Percentiles rank a stretch among this genome's conserved stretches.
Conservation (phyloP, 1,140 invertebrate genomes). For the Zophobas morio region DNA sequence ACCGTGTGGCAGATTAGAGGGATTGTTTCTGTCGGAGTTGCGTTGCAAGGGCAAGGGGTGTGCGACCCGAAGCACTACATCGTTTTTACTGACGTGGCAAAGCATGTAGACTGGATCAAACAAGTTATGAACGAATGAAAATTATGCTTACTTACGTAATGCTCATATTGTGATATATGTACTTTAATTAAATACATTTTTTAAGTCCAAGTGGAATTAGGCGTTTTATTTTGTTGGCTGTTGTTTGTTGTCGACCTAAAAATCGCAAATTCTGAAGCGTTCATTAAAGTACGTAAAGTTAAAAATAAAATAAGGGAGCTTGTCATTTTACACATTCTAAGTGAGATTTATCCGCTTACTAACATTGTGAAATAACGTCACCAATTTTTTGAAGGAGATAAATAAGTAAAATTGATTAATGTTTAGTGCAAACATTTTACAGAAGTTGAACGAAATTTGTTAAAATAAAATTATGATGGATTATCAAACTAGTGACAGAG, state of each 20-base stretch:
- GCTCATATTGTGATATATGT: conserved; percentile 31
- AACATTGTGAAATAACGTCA: too few species aligned
- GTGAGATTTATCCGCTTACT: too few species aligned
- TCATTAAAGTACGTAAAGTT: too few species aligned
- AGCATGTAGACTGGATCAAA: conserved; percentile 56
- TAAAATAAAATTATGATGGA: too few species aligned
- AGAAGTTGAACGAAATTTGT: too few species aligned
- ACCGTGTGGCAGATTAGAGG: conserved; percentile 71
- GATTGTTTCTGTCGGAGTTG: conserved; percentile 71
- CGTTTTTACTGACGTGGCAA: conserved; percentile 72
- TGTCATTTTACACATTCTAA: too few species aligned
- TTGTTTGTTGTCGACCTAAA: conserved; percentile 76
- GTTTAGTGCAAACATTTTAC: too few species aligned
- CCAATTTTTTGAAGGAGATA: too few species aligned
- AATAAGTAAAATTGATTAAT: too few species aligned
- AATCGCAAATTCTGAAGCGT: too few species aligned
- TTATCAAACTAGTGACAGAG: too few species aligned
- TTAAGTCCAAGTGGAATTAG: conserved; percentile 76
- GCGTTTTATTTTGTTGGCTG: conserved; percentile 81
- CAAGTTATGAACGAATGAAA: conserved; percentile 30
- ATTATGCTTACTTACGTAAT: background rate
- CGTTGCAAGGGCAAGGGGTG: conserved; percentile 63
- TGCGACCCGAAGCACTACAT: conserved; percentile 71
- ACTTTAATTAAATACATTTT: conserved; percentile 8
- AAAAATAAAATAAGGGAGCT: too few species aligned